Evolutionary conservation across 2,797 vertebrate species (phyloP).

Genomic region (Acanthopagrus latus): DNA sequence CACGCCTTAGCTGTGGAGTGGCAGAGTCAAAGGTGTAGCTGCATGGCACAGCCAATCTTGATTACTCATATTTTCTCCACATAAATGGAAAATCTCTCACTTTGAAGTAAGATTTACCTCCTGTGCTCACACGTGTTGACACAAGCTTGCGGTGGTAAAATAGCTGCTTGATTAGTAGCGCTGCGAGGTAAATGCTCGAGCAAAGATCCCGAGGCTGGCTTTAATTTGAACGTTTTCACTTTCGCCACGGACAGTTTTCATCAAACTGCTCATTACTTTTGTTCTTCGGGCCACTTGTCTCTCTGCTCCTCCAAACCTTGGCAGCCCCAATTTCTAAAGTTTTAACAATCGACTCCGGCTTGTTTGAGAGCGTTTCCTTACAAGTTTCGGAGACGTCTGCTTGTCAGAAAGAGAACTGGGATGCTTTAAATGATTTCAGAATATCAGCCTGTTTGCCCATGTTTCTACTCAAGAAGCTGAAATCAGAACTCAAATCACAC

Average conservation of each 20-base stretch:
- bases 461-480: neutral
- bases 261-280: neutral
- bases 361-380: neutral
- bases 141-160: neutral
- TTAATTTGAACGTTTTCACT: neutral
- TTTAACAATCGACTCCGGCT: neutral
- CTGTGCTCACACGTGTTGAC: neutral
- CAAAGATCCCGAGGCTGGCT: neutral
- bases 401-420: neutral
- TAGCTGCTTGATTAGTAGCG: neutral
- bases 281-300: neutral
- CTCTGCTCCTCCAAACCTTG: neutral
- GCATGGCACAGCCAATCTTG: neutral
- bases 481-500: neutral
- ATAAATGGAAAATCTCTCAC: neutral
- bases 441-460: neutral
- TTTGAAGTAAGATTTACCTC: neutral
- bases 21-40: neutral
- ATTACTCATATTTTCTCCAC: neutral
- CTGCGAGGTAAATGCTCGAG: neutral
- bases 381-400: neutral
- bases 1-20: neutral
- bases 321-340: neutral
- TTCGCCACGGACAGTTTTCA: neutral
- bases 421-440: neutral